Percentiles rank a stretch among this genome's conserved stretches.
These are phyloP conservation scores for Drosophila teissieri DNA, from an alignment of 1,140 invertebrate genomes.

Conservation along the genomic window DNA sequence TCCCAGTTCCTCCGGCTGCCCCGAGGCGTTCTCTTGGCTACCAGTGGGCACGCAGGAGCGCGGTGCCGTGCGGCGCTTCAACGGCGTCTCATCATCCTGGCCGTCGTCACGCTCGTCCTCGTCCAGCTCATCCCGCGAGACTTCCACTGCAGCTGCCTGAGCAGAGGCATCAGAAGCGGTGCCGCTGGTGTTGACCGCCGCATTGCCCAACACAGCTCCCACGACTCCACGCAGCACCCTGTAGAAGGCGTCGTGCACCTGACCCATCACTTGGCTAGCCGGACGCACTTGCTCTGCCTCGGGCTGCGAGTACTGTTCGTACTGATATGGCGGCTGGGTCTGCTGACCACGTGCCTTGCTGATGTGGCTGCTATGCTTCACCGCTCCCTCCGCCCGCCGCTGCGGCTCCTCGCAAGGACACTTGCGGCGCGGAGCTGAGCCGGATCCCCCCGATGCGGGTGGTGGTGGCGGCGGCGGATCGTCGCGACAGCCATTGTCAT, in stretches of 20 bases:
- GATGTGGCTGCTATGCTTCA: constrained; percentile 19
- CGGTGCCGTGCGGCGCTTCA: constrained; percentile 37
- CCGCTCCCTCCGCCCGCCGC: constrained; percentile 2
- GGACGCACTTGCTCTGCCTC: constrained; percentile 37
- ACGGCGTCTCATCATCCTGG: constrained; percentile 4
- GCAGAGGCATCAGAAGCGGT: background rate
- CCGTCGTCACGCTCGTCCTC: constrained; percentile 21
- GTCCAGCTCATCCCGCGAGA: background rate
- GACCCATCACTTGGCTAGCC: constrained; percentile 31
- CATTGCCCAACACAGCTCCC: constrained; percentile 36
- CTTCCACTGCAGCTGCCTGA: background rate
- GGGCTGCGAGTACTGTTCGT: background rate
- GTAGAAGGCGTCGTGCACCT: constrained; percentile 52
- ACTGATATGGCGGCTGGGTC: background rate
- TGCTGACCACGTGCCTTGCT: background rate
- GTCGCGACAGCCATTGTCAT: constrained; percentile 12
- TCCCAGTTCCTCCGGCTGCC: background rate
- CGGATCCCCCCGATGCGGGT: constrained; percentile 2
- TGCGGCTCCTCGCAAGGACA: constrained; percentile 61
- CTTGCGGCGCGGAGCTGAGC: constrained; percentile 27
- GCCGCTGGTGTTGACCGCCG: background rate
- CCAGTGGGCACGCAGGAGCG: constrained; percentile 41
- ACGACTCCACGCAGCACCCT: constrained; percentile 50
- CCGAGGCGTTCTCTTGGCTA: background rate
- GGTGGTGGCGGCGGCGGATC: constrained; percentile 40